Evolutionary conservation across 2,888 invertebrate genomes (phyloP), one percentile per base, ranked within the genome.

Genomic region (Smittia sp.): DNA sequence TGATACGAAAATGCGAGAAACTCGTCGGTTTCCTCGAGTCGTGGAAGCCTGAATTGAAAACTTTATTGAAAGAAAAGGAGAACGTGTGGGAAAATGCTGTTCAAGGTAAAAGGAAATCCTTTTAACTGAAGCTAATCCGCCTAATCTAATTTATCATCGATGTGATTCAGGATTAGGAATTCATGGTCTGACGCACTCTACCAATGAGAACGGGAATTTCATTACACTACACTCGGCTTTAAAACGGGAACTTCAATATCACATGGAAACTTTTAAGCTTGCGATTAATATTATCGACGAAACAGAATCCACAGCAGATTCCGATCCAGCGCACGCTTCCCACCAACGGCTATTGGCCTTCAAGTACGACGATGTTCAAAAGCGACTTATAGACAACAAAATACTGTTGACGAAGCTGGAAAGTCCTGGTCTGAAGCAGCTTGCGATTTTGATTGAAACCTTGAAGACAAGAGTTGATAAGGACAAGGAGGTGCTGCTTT

Each of bases 381-480:
- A 94, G 77, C 84, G 96, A 0, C 85, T 96, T 73, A 95, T 96
- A 78, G 94, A 95, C 83, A 96, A 96, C 83, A 94, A 95, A 82
- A 91, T 93, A 0, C 84, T 96, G 41, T 84, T 94, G 75, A 95
- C 94, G 63, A 89, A 93, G 75, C 84, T 95, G 77, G 92, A 92
- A 79, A 93, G 93, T 80, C 90, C 91, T 32, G 89, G 90, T 1
- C 81, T 95, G 77, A 89, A 92, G 78, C 91, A 92, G 80, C 85
- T 96, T 73, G 84, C 85, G 20, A 85, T 86, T 1, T 84, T 95
- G 75, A 86, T 88, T 52, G 85, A 88, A 54, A 86, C 88, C 76
- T 84, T 96, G 52, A 88, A 90, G 65, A 87, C 90, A 24, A 85
- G 96, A 75, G 94, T 96, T 63, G 93, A 96, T 80, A 91, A 91